Evolutionary conservation across 2,797 vertebrate genomes (phyloP).

Genomic region (Hylomyscus alleni): DNA sequence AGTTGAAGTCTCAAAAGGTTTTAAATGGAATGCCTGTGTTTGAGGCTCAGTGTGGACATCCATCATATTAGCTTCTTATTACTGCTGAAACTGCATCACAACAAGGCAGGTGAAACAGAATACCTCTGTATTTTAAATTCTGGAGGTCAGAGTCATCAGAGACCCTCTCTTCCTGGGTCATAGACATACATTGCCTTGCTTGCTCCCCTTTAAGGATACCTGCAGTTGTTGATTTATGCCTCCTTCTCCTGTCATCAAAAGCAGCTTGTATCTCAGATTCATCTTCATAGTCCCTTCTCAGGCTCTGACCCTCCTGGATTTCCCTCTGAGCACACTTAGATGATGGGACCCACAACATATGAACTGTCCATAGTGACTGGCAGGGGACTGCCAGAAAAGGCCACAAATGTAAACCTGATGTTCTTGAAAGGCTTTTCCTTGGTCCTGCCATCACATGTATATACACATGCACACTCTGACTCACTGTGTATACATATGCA

Average conservation of each 20-base stretch:
- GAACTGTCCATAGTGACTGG: not conserved
- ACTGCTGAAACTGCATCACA: not conserved
- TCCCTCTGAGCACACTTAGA: not conserved
- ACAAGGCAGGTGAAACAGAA: not conserved
- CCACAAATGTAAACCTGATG: not conserved
- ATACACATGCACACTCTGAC: not conserved
- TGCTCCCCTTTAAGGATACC: not conserved
- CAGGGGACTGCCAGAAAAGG: not conserved
- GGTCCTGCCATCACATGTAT: accelerated
- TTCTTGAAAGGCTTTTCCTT: not conserved
- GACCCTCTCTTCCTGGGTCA: not conserved
- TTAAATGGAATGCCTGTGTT: not conserved
- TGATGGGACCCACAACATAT: not conserved
- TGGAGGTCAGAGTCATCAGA: not conserved
- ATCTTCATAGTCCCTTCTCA: not conserved
- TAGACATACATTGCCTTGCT: not conserved
- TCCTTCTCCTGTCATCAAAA: not conserved
- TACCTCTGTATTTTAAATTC: not conserved
- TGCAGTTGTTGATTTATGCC: not conserved
- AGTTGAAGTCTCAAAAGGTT: not conserved
- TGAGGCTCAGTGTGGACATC: not conserved
- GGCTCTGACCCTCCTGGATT: not conserved
- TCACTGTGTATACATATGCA: not conserved
- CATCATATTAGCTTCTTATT: not conserved
- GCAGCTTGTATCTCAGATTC: not conserved